Evolutionary conservation across 2,797 vertebrate species (phyloP).

Genomic region (Schizopygopsis malacanthus): DNA sequence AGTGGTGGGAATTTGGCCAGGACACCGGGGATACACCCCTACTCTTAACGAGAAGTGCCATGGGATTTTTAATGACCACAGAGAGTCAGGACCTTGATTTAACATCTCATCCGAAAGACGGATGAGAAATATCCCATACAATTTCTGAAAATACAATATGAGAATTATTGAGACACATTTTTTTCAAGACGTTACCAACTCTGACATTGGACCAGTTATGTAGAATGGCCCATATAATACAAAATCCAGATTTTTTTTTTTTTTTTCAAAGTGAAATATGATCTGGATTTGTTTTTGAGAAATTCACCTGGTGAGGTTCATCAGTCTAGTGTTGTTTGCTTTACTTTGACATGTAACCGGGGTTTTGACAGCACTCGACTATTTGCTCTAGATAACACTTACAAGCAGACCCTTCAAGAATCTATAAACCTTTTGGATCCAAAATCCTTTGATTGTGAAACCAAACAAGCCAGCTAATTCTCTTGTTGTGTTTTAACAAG

Average conservation of each 20-base stretch:
- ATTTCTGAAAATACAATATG: background rate
- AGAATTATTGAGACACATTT: background rate
- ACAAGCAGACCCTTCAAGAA: slow-evolving; percentile 2
- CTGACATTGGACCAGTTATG: background rate
- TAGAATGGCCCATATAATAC: background rate
- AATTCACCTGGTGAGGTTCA: background rate
- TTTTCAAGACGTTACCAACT: background rate
- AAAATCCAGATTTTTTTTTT: background rate
- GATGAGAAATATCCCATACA: background rate
- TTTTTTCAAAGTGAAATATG: background rate
- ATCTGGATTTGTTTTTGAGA: background rate
- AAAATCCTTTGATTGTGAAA: slow-evolving; percentile 5
- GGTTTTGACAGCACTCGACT: slow-evolving; percentile 1
- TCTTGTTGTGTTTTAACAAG: background rate
- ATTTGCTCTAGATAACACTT: slow-evolving; percentile 5
- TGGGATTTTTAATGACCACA: too few relatives aligned
- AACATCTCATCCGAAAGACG: too few relatives aligned
- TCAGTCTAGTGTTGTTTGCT: background rate
- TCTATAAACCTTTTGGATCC: slow-evolving; percentile 17
- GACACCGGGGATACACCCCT: too few relatives aligned
- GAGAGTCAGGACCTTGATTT: too few relatives aligned
- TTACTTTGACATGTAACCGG: slow-evolving; percentile 16
- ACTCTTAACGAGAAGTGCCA: too few relatives aligned
- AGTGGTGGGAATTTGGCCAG: too few relatives aligned
- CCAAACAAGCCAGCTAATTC: background rate